A percentile compares a stretch with the other conserved stretches of the same genome.
phyloP scores from a whole-genome alignment of 2,888 invertebrate genomes.

The Cephus rjabovi region DNA sequence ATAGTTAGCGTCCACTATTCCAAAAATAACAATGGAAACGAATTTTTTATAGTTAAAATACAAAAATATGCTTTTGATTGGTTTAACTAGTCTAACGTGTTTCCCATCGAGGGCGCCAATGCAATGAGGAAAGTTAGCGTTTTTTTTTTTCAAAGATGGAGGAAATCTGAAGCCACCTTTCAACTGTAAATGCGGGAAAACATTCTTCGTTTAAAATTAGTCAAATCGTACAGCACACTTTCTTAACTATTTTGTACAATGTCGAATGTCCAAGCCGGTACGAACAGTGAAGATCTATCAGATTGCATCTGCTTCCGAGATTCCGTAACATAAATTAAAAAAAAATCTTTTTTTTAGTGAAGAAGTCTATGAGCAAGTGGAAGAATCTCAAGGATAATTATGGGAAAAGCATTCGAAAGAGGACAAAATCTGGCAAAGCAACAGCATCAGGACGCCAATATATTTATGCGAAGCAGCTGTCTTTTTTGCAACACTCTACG shows the following conservation, averaged over 20 bases:
- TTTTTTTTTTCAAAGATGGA: no score
- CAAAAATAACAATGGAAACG: slow-evolving; percentile 21
- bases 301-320: background rate
- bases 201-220: background rate
- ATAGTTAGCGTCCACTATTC: slow-evolving; percentile 19
- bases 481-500: background rate
- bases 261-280: background rate
- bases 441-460: background rate
- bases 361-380: background rate
- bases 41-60: slow-evolving; percentile 23
- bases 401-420: background rate
- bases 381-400: background rate
- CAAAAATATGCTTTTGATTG: slow-evolving; percentile 3
- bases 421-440: background rate
- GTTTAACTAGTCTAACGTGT: slow-evolving; percentile 7
- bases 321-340: no score
- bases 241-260: slow-evolving; percentile 2
- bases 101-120: slow-evolving; percentile 26
- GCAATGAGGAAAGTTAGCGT: slow-evolving; percentile 21
- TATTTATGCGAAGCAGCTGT: slow-evolving; percentile 3
- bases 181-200: slow-evolving; percentile 11
- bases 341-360: background rate
- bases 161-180: slow-evolving; percentile 12
- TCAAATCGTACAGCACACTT: slow-evolving; percentile 19
- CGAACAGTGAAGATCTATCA: background rate